Percentiles rank a stretch among this genome's conserved stretches.
Conservation (phyloP, 2,113 vertebrate genomes). For the Polyodon spathula region DNA sequence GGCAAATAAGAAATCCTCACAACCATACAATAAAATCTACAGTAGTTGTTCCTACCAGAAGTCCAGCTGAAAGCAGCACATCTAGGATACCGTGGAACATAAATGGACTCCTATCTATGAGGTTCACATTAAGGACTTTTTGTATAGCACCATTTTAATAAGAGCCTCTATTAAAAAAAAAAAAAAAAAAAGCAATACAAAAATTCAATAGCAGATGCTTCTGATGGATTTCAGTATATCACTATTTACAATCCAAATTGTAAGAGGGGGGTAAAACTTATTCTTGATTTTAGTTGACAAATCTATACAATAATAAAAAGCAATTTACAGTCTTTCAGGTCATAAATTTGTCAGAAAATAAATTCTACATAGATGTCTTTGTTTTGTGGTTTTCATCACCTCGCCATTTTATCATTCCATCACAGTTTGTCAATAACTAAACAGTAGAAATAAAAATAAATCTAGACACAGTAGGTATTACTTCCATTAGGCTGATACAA, state of each 20-base stretch:
- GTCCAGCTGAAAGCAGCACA: neutral
- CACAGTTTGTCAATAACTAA: neutral
- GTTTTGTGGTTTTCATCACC: neutral
- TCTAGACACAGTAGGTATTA: neutral
- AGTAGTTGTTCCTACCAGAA: neutral
- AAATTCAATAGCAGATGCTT: neutral
- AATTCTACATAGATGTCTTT: slow-evolving; percentile 2
- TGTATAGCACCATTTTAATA: neutral
- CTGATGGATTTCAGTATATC: neutral
- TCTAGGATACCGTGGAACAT: neutral
- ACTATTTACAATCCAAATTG: neutral
- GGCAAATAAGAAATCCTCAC: neutral
- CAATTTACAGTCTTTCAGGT: neutral
- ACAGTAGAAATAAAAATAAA: neutral
- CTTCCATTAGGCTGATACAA: neutral
- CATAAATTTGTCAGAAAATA: neutral
- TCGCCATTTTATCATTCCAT: neutral
- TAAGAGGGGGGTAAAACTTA: neutral
- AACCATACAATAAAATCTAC: slow-evolving; percentile 1
- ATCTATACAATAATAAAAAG: slow-evolving; percentile 2
- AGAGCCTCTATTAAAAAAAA: neutral
- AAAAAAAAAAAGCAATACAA: neutral
- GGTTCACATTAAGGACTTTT: neutral
- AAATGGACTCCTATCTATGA: neutral
- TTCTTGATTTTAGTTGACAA: slow-evolving; percentile 1